phyloP scores from a whole-genome alignment of 2,797 vertebrate genomes.

The Oceanodroma leucorhoa region DNA sequence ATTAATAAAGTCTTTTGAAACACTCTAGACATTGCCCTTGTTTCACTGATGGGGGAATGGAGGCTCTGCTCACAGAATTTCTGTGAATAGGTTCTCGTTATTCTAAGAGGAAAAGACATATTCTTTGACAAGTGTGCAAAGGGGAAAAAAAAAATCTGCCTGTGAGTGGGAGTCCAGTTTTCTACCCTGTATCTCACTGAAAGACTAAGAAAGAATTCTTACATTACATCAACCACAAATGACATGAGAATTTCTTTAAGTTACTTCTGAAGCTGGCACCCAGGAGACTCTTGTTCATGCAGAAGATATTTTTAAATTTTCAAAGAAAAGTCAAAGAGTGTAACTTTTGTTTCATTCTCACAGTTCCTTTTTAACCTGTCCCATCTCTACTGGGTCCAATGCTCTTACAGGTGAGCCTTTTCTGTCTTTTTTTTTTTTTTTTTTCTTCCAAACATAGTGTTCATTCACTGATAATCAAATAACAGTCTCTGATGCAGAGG shows the following conservation, averaged over 20 bases:
- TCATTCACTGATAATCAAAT: not conserved
- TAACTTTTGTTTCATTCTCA: slow-evolving; percentile 40
- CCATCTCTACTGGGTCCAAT: not conserved
- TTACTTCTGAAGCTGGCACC: slow-evolving; percentile 53
- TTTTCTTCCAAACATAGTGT: not conserved
- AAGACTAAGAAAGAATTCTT: slow-evolving; percentile 43
- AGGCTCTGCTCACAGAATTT: not conserved
- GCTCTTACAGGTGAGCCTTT: not conserved
- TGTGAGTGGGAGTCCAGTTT: slow-evolving; percentile 60
- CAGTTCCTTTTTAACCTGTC: not conserved
- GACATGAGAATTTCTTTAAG: slow-evolving; percentile 64
- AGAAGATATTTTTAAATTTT: slow-evolving; percentile 65
- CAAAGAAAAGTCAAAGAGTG: slow-evolving; percentile 29
- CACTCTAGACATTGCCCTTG: not conserved
- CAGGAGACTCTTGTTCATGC: slow-evolving; percentile 48
- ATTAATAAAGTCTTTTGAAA: not conserved
- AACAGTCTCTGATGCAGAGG: not conserved
- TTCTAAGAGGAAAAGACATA: slow-evolving; percentile 17
- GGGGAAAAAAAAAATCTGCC: not conserved
- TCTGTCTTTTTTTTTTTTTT: not conserved
- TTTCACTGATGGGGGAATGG: not conserved
- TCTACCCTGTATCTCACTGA: slow-evolving; percentile 13
- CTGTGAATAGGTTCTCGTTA: slow-evolving; percentile 4
- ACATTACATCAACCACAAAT: slow-evolving; percentile 46
- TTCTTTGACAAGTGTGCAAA: slow-evolving; percentile 55